Conservation (phyloP, 35 echinoderm and acorn worm species). For the Ophiothrix spiculata region DNA sequence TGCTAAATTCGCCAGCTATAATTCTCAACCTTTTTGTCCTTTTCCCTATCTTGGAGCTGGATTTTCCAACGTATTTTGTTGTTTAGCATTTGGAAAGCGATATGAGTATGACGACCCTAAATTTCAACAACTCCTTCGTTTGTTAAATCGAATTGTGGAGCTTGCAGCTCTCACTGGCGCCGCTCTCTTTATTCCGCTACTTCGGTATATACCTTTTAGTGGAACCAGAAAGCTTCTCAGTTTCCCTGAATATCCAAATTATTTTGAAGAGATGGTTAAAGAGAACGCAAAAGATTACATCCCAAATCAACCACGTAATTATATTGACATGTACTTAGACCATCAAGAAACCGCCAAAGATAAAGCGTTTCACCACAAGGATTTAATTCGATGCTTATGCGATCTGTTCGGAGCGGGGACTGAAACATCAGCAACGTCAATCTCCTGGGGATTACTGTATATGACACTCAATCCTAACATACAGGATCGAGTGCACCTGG, state of each 20-base stretch:
- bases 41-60: slow-evolving; percentile 13
- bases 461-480: neutral
- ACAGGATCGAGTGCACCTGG: slow-evolving; percentile 19
- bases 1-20: neutral
- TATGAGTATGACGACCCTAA: slow-evolving; percentile 54
- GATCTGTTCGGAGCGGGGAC: neutral
- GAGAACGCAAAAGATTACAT: neutral
- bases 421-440: neutral
- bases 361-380: neutral
- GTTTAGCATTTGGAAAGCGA: slow-evolving; percentile 49
- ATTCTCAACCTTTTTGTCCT: slow-evolving; percentile 34
- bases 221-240: no score
- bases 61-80: slow-evolving; percentile 68
- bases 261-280: neutral
- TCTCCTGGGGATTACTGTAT: neutral
- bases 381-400: neutral
- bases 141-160: neutral
- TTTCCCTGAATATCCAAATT: no score
- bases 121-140: slow-evolving; percentile 38
- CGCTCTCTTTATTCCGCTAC: neutral
- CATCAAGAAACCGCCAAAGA: neutral
- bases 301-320: neutral
- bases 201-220: neutral
- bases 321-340: neutral
- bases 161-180: neutral